Evolutionary conservation across 2,888 invertebrate species (phyloP), one percentile per base, ranked within the genome.

Genomic region (Phymatocera aterrima): DNA sequence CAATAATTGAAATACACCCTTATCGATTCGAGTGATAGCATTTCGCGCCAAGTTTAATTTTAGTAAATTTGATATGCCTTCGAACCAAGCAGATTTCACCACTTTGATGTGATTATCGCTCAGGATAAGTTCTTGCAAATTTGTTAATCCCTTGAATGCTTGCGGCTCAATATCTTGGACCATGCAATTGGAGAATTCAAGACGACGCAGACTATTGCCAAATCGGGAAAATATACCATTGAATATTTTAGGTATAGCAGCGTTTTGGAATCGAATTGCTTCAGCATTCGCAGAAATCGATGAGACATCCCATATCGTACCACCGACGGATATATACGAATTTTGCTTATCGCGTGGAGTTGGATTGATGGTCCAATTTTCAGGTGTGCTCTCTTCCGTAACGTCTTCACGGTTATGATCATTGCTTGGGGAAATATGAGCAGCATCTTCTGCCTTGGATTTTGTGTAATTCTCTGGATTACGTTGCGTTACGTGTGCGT

Each of bases 11-110:
- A 87, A 87, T 1, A 84, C 83, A 0, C 83, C 85, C 28, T 85
- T 85, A 0, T 82, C 81, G 4, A 88, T 86, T 34, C 82, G 77
- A 48, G 78, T 79, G 54, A 88, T 87, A n/a, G 83, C 82, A 79
- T 88, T 88, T n/a, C 80, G 82, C 3, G 86, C 83, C 5, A 87
- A n/a, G 78, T 84, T 85, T n/a, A 88, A 78, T 21, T 81, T 72
- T 6, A 79, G 78, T 2, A 88, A 78, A 8, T 82, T 81, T 1
- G 74, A n/a, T 8, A 83, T 72, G 0, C 84, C 83, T 1, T 83
- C 78, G 1, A 88, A 68, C 79, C 79, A 83, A 0, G 82, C 83
- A 3, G 81, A 72, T 12, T 77, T 65, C 1, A 88, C 75, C 2
- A 79, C 74, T 1, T 84, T 80, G 0, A 88, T 75, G 34, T 86